Conservation (phyloP, 2,888 invertebrate species). For the Disparrhopalites patrizii region DNA sequence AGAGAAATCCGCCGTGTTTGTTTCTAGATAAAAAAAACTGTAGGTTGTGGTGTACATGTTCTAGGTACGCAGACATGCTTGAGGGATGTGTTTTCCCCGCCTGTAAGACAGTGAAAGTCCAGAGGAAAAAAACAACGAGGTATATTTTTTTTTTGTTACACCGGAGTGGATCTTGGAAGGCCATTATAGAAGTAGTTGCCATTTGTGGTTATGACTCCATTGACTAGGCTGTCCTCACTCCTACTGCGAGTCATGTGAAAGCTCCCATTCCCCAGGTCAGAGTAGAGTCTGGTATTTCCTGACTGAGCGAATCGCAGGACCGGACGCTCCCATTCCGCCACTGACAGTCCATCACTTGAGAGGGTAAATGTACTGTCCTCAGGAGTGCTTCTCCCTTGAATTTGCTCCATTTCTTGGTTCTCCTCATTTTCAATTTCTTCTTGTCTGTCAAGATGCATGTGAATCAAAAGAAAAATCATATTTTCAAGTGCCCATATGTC, state of each 20-base stretch:
- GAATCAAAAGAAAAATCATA: too few species aligned
- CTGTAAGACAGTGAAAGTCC: too few species aligned
- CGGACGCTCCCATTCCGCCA: conserved; percentile 22
- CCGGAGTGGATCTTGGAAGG: conserved; percentile 39
- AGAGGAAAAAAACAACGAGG: too few species aligned
- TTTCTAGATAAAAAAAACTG: not conserved
- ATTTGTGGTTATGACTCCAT: conserved; percentile 13
- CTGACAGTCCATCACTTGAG: conserved; percentile 29
- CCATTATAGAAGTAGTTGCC: conserved; percentile 38
- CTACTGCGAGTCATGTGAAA: not conserved
- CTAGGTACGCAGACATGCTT: not conserved
- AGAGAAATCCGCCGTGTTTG: too few species aligned
- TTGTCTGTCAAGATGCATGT: too few species aligned
- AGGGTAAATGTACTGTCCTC: conserved; percentile 45
- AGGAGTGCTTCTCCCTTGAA: conserved; percentile 35
- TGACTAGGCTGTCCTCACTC: conserved; percentile 11
- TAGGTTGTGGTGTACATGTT: not conserved
- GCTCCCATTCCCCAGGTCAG: not conserved
- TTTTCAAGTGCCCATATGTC: too few species aligned
- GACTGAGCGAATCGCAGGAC: conserved; percentile 18
- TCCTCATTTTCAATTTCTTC: conserved; percentile 45
- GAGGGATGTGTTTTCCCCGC: too few species aligned
- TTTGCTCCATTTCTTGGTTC: conserved; percentile 47
- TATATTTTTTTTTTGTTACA: too few species aligned
- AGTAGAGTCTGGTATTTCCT: not conserved